phyloP scores from a whole-genome alignment of 1,140 invertebrate species.

The Zaprionus nigranus region DNA sequence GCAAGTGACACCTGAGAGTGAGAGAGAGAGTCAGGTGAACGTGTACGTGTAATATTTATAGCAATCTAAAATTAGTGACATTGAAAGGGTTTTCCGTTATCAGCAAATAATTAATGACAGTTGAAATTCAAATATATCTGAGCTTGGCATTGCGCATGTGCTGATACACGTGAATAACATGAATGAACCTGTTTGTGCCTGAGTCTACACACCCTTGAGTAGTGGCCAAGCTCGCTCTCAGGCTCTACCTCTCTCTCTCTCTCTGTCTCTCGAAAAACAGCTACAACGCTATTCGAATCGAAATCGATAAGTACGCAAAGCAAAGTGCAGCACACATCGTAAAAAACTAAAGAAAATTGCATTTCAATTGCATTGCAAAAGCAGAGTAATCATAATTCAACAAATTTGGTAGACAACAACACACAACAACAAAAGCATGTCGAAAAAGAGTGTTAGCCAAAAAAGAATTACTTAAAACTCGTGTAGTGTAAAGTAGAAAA shows the following conservation, averaged over 20 bases:
- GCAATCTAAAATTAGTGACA: slow-evolving; percentile 3
- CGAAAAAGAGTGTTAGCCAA: slow-evolving; percentile 79
- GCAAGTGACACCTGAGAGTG: background rate
- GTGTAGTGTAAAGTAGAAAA: slow-evolving; percentile 37
- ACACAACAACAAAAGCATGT: slow-evolving; percentile 50
- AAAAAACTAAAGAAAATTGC: slow-evolving; percentile 34
- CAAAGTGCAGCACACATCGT: slow-evolving; percentile 32
- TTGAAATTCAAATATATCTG: background rate
- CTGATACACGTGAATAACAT: slow-evolving; percentile 33
- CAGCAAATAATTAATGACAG: background rate
- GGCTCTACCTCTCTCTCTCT: background rate
- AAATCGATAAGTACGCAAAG: slow-evolving; percentile 82
- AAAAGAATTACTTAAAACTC: slow-evolving; percentile 29
- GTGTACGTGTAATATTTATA: background rate
- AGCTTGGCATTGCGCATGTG: slow-evolving; percentile 51
- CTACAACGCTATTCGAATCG: slow-evolving; percentile 71
- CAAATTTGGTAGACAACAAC: slow-evolving; percentile 14
- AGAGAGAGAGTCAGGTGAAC: background rate
- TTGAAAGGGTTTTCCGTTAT: slow-evolving; percentile 6
- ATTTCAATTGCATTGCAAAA: slow-evolving; percentile 14
- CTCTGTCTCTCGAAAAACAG: slow-evolving; percentile 38
- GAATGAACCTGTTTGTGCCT: slow-evolving; percentile 57
- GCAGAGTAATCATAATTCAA: slow-evolving; percentile 10
- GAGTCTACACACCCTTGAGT: slow-evolving; percentile 28
- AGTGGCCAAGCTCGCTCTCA: background rate